A percentile compares a stretch with the other conserved stretches of the same genome.
phyloP scores from a whole-genome alignment of 2,797 vertebrate genomes.

The Salarias fasciatus region DNA sequence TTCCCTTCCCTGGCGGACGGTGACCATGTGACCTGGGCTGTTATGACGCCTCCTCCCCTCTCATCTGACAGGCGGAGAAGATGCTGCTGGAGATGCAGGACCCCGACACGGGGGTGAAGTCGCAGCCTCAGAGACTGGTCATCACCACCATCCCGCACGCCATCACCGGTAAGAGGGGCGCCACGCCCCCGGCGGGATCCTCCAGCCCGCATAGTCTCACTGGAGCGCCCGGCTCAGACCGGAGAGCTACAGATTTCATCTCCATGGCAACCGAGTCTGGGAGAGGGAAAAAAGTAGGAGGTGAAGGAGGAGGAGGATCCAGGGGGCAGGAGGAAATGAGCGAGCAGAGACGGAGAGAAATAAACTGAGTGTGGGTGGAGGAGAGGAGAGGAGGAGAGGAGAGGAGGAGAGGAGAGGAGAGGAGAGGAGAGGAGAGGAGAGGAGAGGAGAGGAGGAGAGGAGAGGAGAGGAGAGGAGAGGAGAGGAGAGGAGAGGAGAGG shows the following conservation, averaged over 20 bases:
- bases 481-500: constrained; percentile 54
- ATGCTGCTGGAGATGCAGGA: constrained; percentile 96
- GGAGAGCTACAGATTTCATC: constrained; percentile 68
- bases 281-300: constrained; percentile 64
- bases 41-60: constrained; percentile 27
- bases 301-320: constrained; percentile 59
- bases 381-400: too few species aligned
- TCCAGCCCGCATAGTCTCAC: constrained; percentile 41
- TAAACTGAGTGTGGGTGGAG: constrained; percentile 13
- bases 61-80: constrained; percentile 84
- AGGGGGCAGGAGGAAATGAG: constrained; percentile 47
- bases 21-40: constrained; percentile 34
- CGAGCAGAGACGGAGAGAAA: constrained; percentile 10
- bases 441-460: constrained; percentile 52
- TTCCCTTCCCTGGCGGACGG: not conserved
- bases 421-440: constrained; percentile 42
- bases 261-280: constrained; percentile 76
- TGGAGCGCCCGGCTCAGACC: constrained; percentile 62
- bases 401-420: constrained; percentile 29
- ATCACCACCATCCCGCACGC: constrained; percentile 91
- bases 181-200: constrained; percentile 31
- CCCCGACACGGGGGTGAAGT: constrained; percentile 88
- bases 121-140: constrained; percentile 89
- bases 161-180: constrained; percentile 85
- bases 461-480: constrained; percentile 64